Conservation (phyloP, 2,888 invertebrate genomes). For the Ypsolopha scabrella region DNA sequence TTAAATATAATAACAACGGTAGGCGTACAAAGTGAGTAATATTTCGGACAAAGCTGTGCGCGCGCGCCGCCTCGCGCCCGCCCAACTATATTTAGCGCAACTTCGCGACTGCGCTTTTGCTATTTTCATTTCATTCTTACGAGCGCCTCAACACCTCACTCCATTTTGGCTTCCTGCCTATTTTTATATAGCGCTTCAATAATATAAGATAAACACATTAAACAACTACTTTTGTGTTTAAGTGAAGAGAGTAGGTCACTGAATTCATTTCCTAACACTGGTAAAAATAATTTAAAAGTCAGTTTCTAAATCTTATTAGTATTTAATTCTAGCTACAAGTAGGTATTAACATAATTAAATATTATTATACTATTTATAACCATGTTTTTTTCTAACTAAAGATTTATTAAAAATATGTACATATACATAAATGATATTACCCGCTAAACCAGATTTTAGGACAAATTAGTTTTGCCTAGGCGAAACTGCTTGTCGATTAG, state of each 20-base stretch:
- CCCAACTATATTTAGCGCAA: constrained; percentile 59
- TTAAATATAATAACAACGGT: constrained; percentile 29
- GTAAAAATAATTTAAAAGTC: background rate
- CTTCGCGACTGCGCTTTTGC: constrained; percentile 65
- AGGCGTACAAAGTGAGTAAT: background rate
- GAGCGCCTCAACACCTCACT: constrained; percentile 39
- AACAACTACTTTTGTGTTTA: background rate
- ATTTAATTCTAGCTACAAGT: background rate
- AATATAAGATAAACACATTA: constrained; percentile 1
- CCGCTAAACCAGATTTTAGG: no score
- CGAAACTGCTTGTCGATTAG: no score
- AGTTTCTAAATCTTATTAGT: background rate
- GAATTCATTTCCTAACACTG: background rate
- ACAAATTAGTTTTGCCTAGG: no score
- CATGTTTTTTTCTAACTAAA: no score
- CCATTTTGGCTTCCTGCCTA: constrained; percentile 37
- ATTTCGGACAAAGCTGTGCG: constrained; percentile 11
- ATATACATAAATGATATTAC: no score
- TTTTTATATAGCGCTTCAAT: constrained; percentile 13
- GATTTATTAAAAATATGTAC: no score
- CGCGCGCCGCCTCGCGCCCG: constrained; percentile 30
- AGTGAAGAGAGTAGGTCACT: background rate
- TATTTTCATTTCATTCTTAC: constrained; percentile 64
- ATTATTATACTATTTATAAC: background rate
- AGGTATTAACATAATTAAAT: background rate